Evolutionary conservation across 1,140 invertebrate species (phyloP), one percentile per base, ranked within the genome.

Genomic region (Heterodera carotae): DNA sequence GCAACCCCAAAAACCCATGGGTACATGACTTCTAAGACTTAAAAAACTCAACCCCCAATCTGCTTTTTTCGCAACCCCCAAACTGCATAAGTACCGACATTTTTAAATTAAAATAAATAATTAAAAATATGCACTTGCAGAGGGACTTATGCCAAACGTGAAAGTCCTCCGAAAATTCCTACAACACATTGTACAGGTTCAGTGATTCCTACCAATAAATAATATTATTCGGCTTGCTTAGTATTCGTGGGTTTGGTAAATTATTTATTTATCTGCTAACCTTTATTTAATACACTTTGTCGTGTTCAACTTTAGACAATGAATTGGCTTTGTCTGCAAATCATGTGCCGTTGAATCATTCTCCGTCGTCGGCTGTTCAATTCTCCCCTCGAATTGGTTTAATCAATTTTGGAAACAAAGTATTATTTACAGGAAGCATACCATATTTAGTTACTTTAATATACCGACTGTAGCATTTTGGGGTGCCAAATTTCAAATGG

Each of bases 81-180:
- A n/a, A n/a, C n/a, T n/a, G n/a, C n/a, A n/a, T n/a, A n/a, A n/a
- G n/a, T n/a, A n/a, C n/a, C n/a, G n/a, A n/a, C n/a, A n/a, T n/a
- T n/a, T n/a, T n/a, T n/a, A n/a, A n/a, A n/a, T n/a, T n/a, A n/a
- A n/a, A 36, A 62, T 33, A n/a, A 33, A 64, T 66, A 15, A 27
- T 22, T 22, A 56, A 56, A 39, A 6, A 22, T 74, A 12, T 43
- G 39, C 6, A 64, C 22, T 64, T 33, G 66, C 31, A 74, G 72
- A 31, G 72, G 72, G 2, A 33, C 64, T 25, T 74, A 74, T 62
- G 53, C 72, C 36, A 74, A 74, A n/a, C 72, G 72, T 33, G 72
- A 74, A 27, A 74, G 72, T 59, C 72, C 72, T 3, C 72, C 72
- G 4, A 43, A 74, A 12, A 74, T 74, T 62, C 72, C 72, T 18